These are phyloP conservation scores for Ptilodon capucinus DNA, from an alignment of 2,888 invertebrate species.

Conservation along the genomic window DNA sequence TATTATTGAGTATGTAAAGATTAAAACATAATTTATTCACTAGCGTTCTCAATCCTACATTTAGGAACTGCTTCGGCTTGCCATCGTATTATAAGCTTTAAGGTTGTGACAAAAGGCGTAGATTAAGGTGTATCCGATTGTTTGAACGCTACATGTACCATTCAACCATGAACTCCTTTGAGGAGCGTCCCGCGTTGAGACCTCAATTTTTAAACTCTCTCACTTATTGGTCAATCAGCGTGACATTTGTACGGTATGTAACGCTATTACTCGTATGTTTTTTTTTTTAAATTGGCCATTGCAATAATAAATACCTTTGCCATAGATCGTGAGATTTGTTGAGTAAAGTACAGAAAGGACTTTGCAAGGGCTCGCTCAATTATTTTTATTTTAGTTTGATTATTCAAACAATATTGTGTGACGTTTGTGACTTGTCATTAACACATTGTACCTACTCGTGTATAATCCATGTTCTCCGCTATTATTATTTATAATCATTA, in stretches of 20 bases:
- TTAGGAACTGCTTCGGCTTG: constrained; percentile 64
- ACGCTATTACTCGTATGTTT: constrained; percentile 52
- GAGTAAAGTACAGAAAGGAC: too few species aligned
- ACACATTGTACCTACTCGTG: not conserved
- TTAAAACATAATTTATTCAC: constrained; percentile 59
- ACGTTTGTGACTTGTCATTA: not conserved
- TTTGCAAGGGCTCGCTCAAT: not conserved
- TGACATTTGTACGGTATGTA: constrained; percentile 74
- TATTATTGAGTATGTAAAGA: constrained; percentile 59
- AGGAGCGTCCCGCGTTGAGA: constrained; percentile 78
- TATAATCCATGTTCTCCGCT: constrained; percentile 42
- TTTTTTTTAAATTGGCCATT: constrained; percentile 51
- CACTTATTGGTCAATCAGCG: constrained; percentile 78
- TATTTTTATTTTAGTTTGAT: not conserved
- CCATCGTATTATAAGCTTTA: constrained; percentile 59
- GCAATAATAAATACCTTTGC: constrained; percentile 43
- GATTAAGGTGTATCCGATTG: constrained; percentile 39
- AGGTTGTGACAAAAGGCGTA: constrained; percentile 42
- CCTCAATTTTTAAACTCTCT: constrained; percentile 80
- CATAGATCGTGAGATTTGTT: constrained; percentile 12
- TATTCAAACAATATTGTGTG: not conserved
- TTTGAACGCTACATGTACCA: constrained; percentile 72
- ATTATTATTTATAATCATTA: constrained; percentile 59
- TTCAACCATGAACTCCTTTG: constrained; percentile 82
- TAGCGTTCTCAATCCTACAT: constrained; percentile 74